Evolutionary conservation across 1,140 invertebrate species (phyloP), one percentile per base, ranked within the genome.

Genomic region (Orius insidiosus): DNA sequence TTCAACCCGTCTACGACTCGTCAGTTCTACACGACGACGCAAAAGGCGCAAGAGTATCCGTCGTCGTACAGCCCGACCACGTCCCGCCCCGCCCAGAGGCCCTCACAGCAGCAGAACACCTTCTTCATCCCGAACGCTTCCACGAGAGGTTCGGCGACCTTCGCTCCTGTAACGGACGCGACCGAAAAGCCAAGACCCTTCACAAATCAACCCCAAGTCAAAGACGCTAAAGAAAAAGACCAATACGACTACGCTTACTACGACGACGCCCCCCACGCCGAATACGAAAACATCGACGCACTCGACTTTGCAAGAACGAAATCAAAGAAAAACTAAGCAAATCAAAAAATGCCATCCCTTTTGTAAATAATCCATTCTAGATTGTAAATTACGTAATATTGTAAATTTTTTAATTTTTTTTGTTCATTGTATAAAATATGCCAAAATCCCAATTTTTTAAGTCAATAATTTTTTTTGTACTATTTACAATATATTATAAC

Each of bases 161-260:
- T 24, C 24, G 24, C 24, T n/a, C 35, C 43, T 16, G 36, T 35
- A 6, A 38, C 35, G 24, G 41, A 40, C 15, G n/a, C 48, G 13
- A 36, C 46, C 46, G 19, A 39, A 31, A 42, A 31, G 2, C 42
- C 50, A 1, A 38, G 47, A 18, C 30, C 48, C 10, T 50, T 42
- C 45, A 51, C 46, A 15, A 35, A 42, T n/a, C 13, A 42, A 31
- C 42, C 34, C 33, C 44, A 35, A 45, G 24, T 9, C 37, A 30
- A 39, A 30, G 18, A 40, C 41, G 44, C 43, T 30, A 49, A 52
- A 53, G 49, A 54, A 34, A n/a, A 53, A 52, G 41, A 45, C 30
- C 51, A 55, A 9, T 58, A 58, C 13, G 56, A 58, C 45, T 58
- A 58, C 34, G 56, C 56, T 11, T 58, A 58, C 38, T 58, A 58